A percentile compares a stretch with the other conserved stretches of the same genome.
Conservation (phyloP, 2,797 vertebrate genomes). For the Tenualosa ilisha region DNA sequence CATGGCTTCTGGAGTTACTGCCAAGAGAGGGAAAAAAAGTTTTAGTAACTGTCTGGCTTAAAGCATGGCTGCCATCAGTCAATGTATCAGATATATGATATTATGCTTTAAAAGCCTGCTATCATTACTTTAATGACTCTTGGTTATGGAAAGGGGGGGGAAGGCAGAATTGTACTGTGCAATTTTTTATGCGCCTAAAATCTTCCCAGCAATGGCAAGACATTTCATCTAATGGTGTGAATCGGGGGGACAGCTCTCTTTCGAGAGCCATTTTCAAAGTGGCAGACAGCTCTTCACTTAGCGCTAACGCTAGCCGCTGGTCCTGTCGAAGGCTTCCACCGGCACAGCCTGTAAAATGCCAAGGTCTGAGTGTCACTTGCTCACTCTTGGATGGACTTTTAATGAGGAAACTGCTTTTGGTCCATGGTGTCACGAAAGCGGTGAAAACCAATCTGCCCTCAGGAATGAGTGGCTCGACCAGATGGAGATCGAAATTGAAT, state of each 20-base stretch:
- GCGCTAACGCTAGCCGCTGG: neutral
- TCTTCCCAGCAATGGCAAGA: slow-evolving; percentile 53
- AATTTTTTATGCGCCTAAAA: slow-evolving; percentile 58
- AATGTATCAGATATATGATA: slow-evolving; percentile 37
- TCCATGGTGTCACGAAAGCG: slow-evolving; percentile 24
- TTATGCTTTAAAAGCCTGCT: slow-evolving; percentile 59
- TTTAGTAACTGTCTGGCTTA: neutral
- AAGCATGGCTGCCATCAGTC: neutral
- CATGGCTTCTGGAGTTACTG: neutral
- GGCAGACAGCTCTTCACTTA: slow-evolving; percentile 57
- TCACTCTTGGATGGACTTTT: slow-evolving; percentile 46
- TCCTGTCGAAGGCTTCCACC: neutral
- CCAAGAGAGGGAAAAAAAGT: neutral
- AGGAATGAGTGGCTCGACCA: slow-evolving; percentile 25
- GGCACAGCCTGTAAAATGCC: slow-evolving; percentile 5
- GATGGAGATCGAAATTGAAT: slow-evolving; percentile 26
- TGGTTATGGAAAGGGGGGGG: slow-evolving; percentile 59
- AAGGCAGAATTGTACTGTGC: slow-evolving; percentile 54
- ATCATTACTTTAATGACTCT: slow-evolving; percentile 65
- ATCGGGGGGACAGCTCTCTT: slow-evolving; percentile 56
- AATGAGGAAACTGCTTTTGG: slow-evolving; percentile 44
- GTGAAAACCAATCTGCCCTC: slow-evolving; percentile 37
- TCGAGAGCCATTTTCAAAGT: slow-evolving; percentile 61
- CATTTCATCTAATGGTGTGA: slow-evolving; percentile 67
- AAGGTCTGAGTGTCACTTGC: slow-evolving; percentile 24